Conservation (phyloP, 2,113 vertebrate genomes). For the Rafetus swinhoei region DNA sequence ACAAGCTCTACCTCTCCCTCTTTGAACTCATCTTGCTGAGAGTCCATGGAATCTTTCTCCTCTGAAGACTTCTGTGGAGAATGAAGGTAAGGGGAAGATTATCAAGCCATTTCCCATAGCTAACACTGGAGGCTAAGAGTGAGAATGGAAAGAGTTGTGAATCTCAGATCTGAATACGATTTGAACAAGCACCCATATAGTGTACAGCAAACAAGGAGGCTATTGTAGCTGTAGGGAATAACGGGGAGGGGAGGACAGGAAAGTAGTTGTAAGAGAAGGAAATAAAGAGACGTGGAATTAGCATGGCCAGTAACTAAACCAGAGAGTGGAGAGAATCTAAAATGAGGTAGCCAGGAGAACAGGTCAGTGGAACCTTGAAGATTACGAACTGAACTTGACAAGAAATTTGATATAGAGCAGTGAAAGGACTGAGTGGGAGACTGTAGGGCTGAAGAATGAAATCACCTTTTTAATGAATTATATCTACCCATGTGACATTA, state of each 20-base stretch:
- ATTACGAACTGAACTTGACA: neutral
- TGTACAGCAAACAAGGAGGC: neutral
- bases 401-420: slow-evolving; percentile 31
- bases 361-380: slow-evolving; percentile 8
- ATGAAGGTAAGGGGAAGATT: rapidly evolving
- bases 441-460: neutral
- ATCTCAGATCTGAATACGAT: neutral
- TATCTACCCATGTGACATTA: too few relatives aligned
- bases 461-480: too few relatives aligned
- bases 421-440: neutral
- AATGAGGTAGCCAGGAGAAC: slow-evolving; percentile 31
- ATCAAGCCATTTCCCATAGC: neutral
- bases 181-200: neutral
- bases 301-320: rapidly evolving
- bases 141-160: neutral
- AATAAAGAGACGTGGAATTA: neutral
- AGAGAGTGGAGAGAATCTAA: slow-evolving; percentile 50
- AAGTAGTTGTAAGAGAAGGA: neutral
- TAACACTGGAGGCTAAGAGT: neutral
- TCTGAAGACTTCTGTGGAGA: neutral
- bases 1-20: neutral
- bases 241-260: neutral
- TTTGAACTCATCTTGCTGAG: neutral
- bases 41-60: neutral
- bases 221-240: neutral